phyloP scores from a whole-genome alignment of 2,113 vertebrate genomes.

The Dicerorhinus sumatrensis region DNA sequence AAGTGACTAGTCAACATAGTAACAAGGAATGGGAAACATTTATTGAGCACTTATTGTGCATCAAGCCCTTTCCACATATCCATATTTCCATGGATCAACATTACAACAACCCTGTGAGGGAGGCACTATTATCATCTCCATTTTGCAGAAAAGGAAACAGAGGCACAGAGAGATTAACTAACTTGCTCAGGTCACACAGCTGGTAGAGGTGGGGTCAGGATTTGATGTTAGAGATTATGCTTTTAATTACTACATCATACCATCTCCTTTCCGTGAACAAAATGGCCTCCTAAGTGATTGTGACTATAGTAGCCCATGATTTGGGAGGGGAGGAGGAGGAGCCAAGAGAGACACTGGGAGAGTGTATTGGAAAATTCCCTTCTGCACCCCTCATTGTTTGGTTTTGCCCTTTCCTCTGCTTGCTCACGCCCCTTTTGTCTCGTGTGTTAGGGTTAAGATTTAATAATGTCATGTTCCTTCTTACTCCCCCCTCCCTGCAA shows the following conservation, averaged over 20 bases:
- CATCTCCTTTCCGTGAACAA: not conserved
- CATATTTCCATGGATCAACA: not conserved
- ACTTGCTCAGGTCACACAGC: not conserved
- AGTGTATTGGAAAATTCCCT: not conserved
- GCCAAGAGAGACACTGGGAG: not conserved
- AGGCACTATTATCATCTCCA: not conserved
- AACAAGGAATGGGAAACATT: not conserved
- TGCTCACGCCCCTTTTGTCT: not conserved
- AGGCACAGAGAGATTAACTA: not conserved
- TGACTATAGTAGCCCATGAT: not conserved
- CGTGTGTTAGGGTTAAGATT: not conserved
- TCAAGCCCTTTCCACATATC: slow-evolving; percentile 9
- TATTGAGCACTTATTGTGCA: not conserved
- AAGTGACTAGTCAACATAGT: slow-evolving; percentile 92
- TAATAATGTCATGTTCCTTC: not conserved
- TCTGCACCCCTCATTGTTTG: not conserved
- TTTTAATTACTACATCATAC: not conserved
- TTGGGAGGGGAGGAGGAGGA: not conserved
- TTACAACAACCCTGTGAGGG: not conserved
- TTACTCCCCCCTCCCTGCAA: not conserved
- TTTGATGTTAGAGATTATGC: not conserved
- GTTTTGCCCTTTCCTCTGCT: not conserved
- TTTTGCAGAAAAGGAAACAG: slow-evolving; percentile 8
- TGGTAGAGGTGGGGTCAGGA: not conserved
- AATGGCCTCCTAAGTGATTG: slow-evolving; percentile 89